Evolutionary conservation across 2,888 invertebrate genomes (phyloP).

Genomic region (Argyra leucocephala): DNA sequence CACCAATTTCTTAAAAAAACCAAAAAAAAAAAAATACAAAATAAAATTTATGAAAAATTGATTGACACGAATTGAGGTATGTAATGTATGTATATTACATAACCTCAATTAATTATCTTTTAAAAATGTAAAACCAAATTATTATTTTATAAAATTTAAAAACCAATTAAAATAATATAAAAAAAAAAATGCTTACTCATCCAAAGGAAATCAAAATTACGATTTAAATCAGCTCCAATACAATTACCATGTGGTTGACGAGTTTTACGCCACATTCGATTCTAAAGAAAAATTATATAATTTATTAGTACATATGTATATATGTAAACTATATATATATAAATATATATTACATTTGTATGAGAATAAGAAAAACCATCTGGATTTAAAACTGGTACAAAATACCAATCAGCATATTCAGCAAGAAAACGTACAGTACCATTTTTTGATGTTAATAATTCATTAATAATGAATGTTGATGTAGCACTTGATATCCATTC

Average conservation of each 20-base stretch:
- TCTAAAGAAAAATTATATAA: conserved; percentile 34
- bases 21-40: too few relatives aligned
- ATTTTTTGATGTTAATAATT: conserved; percentile 55
- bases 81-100: too few relatives aligned
- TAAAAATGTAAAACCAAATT: too few relatives aligned
- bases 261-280: conserved; percentile 59
- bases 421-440: conserved; percentile 49
- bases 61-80: too few relatives aligned
- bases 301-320: too few relatives aligned
- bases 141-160: too few relatives aligned
- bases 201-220: conserved; percentile 40
- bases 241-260: conserved; percentile 45
- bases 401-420: conserved; percentile 62
- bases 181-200: conserved; percentile 27
- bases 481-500: conserved; percentile 69
- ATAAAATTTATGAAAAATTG: too few relatives aligned
- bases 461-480: conserved; percentile 59
- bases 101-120: too few relatives aligned
- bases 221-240: conserved; percentile 38
- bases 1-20: conserved; percentile 42
- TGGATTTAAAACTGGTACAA: conserved; percentile 63
- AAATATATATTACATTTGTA: conserved; percentile 45
- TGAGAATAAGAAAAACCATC: conserved; percentile 65
- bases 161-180: too few relatives aligned
- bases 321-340: neutral